Evolutionary conservation across 1,140 invertebrate genomes (phyloP).

Genomic region (Ylistrum balloti): DNA sequence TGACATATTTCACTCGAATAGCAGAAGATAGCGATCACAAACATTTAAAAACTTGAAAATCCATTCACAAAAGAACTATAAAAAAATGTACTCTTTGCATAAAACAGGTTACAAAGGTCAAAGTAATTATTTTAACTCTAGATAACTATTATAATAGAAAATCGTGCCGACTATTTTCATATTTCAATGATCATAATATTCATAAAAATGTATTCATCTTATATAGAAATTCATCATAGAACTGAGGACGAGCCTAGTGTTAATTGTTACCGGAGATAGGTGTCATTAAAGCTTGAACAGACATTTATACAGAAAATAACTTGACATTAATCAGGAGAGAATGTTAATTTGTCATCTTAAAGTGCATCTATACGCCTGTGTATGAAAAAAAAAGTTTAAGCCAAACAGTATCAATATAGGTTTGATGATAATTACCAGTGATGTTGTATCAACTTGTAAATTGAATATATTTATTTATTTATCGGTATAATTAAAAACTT

Average conservation of each 20-base stretch:
- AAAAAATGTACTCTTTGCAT: constrained; percentile 32
- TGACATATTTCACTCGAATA: constrained; percentile 2
- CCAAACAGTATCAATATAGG: too few species aligned
- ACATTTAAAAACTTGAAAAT: background rate
- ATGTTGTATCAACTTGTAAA: too few species aligned
- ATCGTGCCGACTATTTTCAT: constrained; percentile 32
- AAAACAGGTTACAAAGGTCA: constrained; percentile 24
- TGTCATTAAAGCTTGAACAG: background rate
- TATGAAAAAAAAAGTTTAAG: too few species aligned
- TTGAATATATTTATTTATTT: too few species aligned
- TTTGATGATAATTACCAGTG: too few species aligned
- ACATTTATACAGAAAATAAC: background rate
- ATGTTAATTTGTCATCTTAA: background rate
- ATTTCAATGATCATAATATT: constrained; percentile 40
- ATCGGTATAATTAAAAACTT: too few species aligned
- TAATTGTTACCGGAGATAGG: background rate
- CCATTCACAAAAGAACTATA: background rate
- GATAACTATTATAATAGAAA: constrained; percentile 36
- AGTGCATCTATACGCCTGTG: background rate
- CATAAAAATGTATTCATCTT: background rate
- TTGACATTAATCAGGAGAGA: background rate
- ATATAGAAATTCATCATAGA: background rate
- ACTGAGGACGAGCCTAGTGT: background rate
- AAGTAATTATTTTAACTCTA: background rate
- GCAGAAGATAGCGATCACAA: background rate